phyloP scores from a whole-genome alignment of 2,797 vertebrate genomes.

The Schizothorax lantsangensis region DNA sequence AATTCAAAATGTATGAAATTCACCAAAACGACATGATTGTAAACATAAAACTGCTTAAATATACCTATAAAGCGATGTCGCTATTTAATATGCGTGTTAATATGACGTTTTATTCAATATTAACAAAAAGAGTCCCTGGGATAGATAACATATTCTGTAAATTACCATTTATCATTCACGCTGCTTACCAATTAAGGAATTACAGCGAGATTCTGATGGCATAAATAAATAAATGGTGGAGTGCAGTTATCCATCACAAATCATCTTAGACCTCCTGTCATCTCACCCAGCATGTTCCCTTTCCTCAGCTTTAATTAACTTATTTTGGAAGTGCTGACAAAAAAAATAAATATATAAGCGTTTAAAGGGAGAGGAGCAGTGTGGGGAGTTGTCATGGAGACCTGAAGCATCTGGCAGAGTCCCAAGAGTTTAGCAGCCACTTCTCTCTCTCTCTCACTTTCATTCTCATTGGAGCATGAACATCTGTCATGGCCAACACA shows the following conservation, averaged over 20 bases:
- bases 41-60: neutral
- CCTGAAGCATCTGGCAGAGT: slow-evolving; percentile 80
- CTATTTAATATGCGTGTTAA: slow-evolving; percentile 7
- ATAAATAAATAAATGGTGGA: slow-evolving; percentile 78
- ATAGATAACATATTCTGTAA: slow-evolving; percentile 39
- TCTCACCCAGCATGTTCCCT: slow-evolving; percentile 76
- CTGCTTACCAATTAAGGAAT: slow-evolving; percentile 74
- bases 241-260: slow-evolving; percentile 81
- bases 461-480: slow-evolving; percentile 58
- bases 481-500: slow-evolving; percentile 48
- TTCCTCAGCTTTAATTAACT: slow-evolving; percentile 83
- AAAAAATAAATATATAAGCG: slow-evolving; percentile 80
- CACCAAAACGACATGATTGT: neutral
- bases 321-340: slow-evolving; percentile 81
- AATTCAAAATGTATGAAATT: neutral
- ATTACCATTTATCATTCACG: slow-evolving; percentile 57
- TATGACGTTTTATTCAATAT: slow-evolving; percentile 42
- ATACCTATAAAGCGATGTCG: neutral
- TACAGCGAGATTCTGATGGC: slow-evolving; percentile 69
- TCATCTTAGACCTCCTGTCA: slow-evolving; percentile 80
- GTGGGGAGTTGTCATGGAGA: slow-evolving; percentile 82
- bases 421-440: slow-evolving; percentile 74
- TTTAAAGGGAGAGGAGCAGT: slow-evolving; percentile 73
- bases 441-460: slow-evolving; percentile 60
- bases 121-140: slow-evolving; percentile 31